Conservation (phyloP, 2,113 vertebrate species). For the Indicator indicator region DNA sequence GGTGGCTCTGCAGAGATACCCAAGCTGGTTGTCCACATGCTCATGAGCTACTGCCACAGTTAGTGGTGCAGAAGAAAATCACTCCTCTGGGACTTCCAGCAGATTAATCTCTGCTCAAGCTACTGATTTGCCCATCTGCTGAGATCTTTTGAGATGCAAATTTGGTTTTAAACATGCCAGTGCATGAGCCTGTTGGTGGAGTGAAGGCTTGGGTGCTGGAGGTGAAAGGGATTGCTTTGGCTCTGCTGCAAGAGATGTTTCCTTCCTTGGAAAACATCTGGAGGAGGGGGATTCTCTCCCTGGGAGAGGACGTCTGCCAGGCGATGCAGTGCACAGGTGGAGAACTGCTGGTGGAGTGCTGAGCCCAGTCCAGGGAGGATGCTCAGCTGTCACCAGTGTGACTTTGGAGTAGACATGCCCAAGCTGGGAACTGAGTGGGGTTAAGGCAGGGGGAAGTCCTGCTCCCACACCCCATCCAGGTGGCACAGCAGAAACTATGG, state of each 20-base stretch:
- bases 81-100: neutral
- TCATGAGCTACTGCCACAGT: neutral
- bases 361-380: neutral
- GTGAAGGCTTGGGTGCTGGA: accelerated
- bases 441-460: accelerated
- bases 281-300: accelerated
- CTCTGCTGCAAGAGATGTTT: neutral
- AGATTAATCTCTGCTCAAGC: neutral
- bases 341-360: accelerated
- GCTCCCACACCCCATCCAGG: accelerated
- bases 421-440: neutral
- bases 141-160: neutral
- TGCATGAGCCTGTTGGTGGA: accelerated
- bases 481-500: accelerated
- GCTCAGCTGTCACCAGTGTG: accelerated
- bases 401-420: neutral
- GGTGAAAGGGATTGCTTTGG: accelerated
- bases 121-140: neutral
- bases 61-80: neutral
- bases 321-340: neutral
- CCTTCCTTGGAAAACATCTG: neutral
- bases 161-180: accelerated
- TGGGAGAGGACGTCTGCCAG: neutral
- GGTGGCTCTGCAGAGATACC: accelerated
- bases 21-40: accelerated